phyloP scores from a whole-genome alignment of 2,113 vertebrate genomes.

The Capreolus pygargus region DNA sequence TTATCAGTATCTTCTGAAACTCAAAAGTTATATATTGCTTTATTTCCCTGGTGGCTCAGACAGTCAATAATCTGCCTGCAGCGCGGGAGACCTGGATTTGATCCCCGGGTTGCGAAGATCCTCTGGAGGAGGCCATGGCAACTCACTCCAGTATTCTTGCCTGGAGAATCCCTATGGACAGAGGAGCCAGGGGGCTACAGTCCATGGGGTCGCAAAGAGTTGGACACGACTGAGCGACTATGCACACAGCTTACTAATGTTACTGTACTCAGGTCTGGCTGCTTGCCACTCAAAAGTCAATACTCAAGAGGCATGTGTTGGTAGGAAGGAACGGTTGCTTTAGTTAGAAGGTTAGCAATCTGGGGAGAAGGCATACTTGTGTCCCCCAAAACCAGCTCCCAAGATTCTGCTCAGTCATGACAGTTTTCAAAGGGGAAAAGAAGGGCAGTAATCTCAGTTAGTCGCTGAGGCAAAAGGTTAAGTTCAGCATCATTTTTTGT shows the following conservation, averaged over 20 bases:
- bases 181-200: neutral
- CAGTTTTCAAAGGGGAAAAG: neutral
- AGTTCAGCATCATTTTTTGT: neutral
- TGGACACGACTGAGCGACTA: neutral
- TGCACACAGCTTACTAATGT: neutral
- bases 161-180: neutral
- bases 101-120: neutral
- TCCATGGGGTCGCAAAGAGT: neutral
- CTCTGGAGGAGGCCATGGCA: neutral
- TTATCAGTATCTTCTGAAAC: neutral
- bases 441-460: neutral
- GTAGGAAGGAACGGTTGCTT: neutral
- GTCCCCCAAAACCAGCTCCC: neutral
- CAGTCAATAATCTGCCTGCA: neutral
- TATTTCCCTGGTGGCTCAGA: neutral
- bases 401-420: neutral
- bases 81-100: neutral
- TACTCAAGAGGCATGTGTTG: neutral
- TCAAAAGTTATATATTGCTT: neutral
- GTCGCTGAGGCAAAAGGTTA: neutral
- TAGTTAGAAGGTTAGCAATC: neutral
- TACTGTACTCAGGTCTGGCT: neutral
- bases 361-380: neutral
- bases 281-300: neutral
- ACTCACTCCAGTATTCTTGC: neutral